Conservation (phyloP, 2,888 invertebrate genomes). For the Euzophera pinguis region DNA sequence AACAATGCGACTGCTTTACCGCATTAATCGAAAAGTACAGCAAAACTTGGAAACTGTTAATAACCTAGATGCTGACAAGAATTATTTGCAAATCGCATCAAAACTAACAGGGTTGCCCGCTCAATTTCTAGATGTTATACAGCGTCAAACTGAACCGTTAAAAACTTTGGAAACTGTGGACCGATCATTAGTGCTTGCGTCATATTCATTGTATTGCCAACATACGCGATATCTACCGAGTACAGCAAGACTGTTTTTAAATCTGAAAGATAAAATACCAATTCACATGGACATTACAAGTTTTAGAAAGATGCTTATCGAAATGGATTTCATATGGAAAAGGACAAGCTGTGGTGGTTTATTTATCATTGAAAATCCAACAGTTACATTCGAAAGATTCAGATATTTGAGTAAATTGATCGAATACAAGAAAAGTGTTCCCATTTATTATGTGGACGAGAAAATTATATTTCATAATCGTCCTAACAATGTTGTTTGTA, state of each 20-base stretch:
- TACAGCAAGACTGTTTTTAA: conserved; percentile 27
- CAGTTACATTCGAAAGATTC: conserved; percentile 36
- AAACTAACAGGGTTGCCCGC: background rate
- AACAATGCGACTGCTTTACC: background rate
- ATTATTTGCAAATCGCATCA: background rate
- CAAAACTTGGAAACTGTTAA: background rate
- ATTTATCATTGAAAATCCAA: conserved; percentile 41
- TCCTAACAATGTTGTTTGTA: background rate
- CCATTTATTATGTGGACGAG: conserved; percentile 27
- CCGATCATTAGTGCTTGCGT: conserved; percentile 27
- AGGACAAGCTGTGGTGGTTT: conserved; percentile 15
- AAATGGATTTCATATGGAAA: conserved; percentile 41
- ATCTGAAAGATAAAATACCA: conserved; percentile 26
- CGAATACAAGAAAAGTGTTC: conserved; percentile 16
- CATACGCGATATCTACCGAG: conserved; percentile 27
- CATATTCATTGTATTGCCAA: conserved; percentile 27
- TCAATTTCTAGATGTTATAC: background rate
- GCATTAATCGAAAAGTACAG: background rate
- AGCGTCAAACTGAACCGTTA: background rate
- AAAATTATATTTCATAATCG: conserved; percentile 14
- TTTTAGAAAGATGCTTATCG: conserved; percentile 35
- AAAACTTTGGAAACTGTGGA: conserved; percentile 20
- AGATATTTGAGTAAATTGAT: conserved; percentile 34
- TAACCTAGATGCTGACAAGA: background rate
- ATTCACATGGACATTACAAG: conserved; percentile 31